phyloP scores from a whole-genome alignment of 1,140 invertebrate species.

The Acromyrmex charruanus region DNA sequence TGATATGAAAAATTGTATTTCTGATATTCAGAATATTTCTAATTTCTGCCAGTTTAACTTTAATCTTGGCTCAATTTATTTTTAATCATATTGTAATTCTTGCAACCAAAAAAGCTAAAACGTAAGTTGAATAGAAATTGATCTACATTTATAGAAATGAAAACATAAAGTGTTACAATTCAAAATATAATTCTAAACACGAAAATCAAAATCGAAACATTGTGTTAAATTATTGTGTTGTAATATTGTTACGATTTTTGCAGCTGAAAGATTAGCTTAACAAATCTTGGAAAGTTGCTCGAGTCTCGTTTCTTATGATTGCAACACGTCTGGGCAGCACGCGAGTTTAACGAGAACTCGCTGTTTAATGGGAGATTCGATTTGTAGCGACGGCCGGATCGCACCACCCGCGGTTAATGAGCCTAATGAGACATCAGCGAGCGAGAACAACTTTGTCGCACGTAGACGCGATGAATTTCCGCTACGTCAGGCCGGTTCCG shows the following conservation, averaged over 20 bases:
- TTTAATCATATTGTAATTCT: too few species aligned
- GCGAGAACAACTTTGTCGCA: constrained; percentile 56
- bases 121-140: too few species aligned
- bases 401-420: constrained; percentile 68
- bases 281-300: neutral
- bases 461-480: constrained; percentile 59
- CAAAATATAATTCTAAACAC: neutral
- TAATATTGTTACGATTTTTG: neutral
- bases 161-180: neutral
- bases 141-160: too few species aligned
- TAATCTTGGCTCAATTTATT: too few species aligned
- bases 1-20: neutral
- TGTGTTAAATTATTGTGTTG: neutral
- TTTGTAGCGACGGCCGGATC: constrained; percentile 57
- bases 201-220: neutral
- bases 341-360: constrained; percentile 40
- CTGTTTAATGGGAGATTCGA: constrained; percentile 53
- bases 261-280: neutral
- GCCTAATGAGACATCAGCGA: constrained; percentile 61
- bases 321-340: neutral
- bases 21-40: too few species aligned
- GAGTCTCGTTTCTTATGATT: neutral
- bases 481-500: neutral
- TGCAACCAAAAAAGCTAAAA: too few species aligned
- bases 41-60: too few species aligned